These are phyloP conservation scores for Agriotes lineatus DNA, from an alignment of 2,888 invertebrate species.

Conservation along the genomic window DNA sequence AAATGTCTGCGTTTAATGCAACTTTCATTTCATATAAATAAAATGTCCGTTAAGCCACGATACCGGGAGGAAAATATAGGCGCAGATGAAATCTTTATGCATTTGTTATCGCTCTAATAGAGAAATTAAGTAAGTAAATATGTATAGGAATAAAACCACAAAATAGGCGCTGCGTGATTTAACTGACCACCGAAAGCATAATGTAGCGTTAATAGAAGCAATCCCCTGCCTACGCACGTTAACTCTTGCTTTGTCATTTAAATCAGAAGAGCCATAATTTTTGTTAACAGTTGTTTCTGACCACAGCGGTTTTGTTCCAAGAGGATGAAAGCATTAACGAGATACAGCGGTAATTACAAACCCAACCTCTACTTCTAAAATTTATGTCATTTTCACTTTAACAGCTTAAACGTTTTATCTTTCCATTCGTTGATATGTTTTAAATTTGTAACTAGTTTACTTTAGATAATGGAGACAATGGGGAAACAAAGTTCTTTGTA, in stretches of 20 bases:
- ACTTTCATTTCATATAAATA: conserved; percentile 1
- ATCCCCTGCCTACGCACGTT: not conserved
- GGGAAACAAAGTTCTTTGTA: too few relatives aligned
- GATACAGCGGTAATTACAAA: too few relatives aligned
- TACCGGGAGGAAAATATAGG: not conserved
- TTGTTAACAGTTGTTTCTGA: not conserved
- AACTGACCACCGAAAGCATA: conserved; percentile 1
- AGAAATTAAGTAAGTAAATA: conserved; percentile 7
- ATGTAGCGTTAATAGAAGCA: conserved; percentile 1
- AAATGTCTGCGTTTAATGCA: not conserved
- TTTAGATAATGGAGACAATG: too few relatives aligned
- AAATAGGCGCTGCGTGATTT: not conserved
- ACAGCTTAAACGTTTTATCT: too few relatives aligned
- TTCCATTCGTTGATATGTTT: too few relatives aligned
- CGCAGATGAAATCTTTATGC: conserved; percentile 1
- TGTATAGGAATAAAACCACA: conserved; percentile 6
- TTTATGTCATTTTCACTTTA: too few relatives aligned
- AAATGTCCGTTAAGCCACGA: conserved; percentile 3
- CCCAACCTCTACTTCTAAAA: too few relatives aligned
- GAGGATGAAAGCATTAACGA: not conserved
- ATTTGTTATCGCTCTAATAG: not conserved
- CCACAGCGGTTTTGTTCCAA: not conserved
- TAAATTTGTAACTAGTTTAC: too few relatives aligned
- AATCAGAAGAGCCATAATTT: not conserved
- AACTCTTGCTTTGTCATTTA: not conserved